A percentile compares a stretch with the other conserved stretches of the same genome.
These are phyloP conservation scores for Neogobius melanostomus DNA, from an alignment of 2,113 vertebrate species.

Conservation along the genomic window DNA sequence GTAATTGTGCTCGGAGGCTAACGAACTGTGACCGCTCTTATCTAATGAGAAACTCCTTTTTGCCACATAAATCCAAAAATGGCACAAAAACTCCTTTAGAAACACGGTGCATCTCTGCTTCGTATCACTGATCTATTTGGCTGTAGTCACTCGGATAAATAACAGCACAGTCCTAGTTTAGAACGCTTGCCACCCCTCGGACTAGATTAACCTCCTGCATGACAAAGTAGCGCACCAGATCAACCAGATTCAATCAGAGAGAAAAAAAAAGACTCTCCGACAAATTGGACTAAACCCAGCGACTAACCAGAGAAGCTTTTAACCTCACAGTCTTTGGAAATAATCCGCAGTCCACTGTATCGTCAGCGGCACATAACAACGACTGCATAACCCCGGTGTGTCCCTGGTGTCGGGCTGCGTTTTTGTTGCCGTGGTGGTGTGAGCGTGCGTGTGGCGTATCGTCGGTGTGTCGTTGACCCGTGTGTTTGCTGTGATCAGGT, in stretches of 20 bases:
- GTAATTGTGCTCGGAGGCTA: too few relatives aligned
- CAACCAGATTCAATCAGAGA: not conserved
- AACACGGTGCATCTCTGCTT: conserved; percentile 5
- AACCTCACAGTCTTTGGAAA: conserved; percentile 37
- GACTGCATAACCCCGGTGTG: conserved; percentile 41
- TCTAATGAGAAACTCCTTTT: too few relatives aligned
- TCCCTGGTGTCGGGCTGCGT: conserved; percentile 23
- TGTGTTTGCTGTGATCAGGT: conserved; percentile 76
- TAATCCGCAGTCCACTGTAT: conserved; percentile 25
- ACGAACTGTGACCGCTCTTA: too few relatives aligned
- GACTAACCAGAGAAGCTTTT: conserved; percentile 57
- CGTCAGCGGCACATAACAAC: conserved; percentile 43
- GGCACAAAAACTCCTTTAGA: not conserved
- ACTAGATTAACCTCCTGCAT: not conserved
- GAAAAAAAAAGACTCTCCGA: too few relatives aligned
- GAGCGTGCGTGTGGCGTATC: conserved; percentile 3
- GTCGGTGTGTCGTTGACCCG: conserved; percentile 7
- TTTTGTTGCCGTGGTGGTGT: conserved; percentile 10
- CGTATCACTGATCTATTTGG: conserved; percentile 17
- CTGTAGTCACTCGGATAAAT: conserved; percentile 20
- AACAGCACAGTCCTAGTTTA: not conserved
- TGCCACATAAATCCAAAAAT: not conserved
- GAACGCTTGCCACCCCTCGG: conserved; percentile 14
- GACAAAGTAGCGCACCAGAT: not conserved
- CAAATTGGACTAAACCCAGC: conserved; percentile 29